phyloP scores from a whole-genome alignment of 2,797 vertebrate species.

The Schizopygopsis pylzovi region DNA sequence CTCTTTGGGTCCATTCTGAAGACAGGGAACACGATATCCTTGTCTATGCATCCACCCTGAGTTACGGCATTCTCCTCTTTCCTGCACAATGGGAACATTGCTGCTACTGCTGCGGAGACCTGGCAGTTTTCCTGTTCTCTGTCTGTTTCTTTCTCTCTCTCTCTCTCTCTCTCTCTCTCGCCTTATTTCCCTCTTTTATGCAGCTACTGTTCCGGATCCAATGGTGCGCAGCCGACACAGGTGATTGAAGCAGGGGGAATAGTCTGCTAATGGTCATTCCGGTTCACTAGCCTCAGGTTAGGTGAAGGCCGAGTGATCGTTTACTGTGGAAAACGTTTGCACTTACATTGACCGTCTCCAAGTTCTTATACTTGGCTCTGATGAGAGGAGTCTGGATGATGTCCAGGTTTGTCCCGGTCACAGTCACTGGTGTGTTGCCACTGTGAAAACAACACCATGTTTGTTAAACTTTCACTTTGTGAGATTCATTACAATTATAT shows the following conservation, averaged over 20 bases:
- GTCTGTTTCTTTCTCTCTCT: conserved; percentile 50
- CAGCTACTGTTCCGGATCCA: conserved; percentile 54
- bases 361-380: conserved; percentile 91
- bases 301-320: conserved; percentile 44
- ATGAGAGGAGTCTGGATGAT: conserved; percentile 97
- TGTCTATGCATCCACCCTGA: conserved; percentile 51
- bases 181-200: conserved; percentile 29
- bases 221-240: conserved; percentile 48
- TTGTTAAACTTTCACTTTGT: background rate
- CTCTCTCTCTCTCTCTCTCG: conserved; percentile 23
- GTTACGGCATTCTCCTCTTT: conserved; percentile 54
- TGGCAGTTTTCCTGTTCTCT: conserved; percentile 52
- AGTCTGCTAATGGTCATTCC: conserved; percentile 40
- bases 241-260: conserved; percentile 52
- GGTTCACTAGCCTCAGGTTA: conserved; percentile 39
- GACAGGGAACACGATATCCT: conserved; percentile 65
- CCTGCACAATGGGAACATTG: conserved; percentile 53
- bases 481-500: background rate
- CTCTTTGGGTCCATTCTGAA: conserved; percentile 58
- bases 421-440: conserved; percentile 93
- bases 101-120: conserved; percentile 51
- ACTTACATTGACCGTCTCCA: conserved; percentile 94
- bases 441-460: conserved; percentile 69
- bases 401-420: conserved; percentile 95
- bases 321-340: conserved; percentile 29